phyloP scores from a whole-genome alignment of 2,888 invertebrate genomes.

The Aleiodes alternator region DNA sequence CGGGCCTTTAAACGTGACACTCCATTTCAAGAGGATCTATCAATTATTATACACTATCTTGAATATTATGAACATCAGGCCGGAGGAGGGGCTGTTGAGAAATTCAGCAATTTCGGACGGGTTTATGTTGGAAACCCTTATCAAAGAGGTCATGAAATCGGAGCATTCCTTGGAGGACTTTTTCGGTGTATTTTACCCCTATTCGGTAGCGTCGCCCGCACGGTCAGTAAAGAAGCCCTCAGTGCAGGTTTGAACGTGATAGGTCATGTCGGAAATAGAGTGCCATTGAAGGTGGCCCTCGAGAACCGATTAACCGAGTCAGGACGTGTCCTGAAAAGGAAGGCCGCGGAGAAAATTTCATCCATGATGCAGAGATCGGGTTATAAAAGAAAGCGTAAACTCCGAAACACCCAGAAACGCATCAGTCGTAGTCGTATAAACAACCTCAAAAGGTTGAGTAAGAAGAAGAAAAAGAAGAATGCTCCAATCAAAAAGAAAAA shows the following conservation, averaged over 20 bases:
- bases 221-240: too few relatives aligned
- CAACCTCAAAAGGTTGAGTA: neutral
- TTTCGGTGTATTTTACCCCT: too few relatives aligned
- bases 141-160: neutral
- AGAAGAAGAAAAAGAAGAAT: too few relatives aligned
- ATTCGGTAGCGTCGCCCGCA: too few relatives aligned
- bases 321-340: neutral
- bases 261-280: neutral
- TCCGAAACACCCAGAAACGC: too few relatives aligned
- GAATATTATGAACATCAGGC: neutral
- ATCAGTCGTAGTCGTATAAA: too few relatives aligned
- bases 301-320: neutral
- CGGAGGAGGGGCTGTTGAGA: neutral
- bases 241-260: too few relatives aligned
- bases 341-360: too few relatives aligned
- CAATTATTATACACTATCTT: neutral
- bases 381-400: too few relatives aligned
- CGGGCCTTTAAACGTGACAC: conserved; percentile 7
- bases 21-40: conserved; percentile 6
- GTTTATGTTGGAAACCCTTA: neutral
- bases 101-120: neutral
- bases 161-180: too few relatives aligned
- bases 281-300: conserved; percentile 1
- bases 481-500: too few relatives aligned
- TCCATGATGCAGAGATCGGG: too few relatives aligned